Conservation (phyloP, 2,113 vertebrate genomes). For the Chionis minor region DNA sequence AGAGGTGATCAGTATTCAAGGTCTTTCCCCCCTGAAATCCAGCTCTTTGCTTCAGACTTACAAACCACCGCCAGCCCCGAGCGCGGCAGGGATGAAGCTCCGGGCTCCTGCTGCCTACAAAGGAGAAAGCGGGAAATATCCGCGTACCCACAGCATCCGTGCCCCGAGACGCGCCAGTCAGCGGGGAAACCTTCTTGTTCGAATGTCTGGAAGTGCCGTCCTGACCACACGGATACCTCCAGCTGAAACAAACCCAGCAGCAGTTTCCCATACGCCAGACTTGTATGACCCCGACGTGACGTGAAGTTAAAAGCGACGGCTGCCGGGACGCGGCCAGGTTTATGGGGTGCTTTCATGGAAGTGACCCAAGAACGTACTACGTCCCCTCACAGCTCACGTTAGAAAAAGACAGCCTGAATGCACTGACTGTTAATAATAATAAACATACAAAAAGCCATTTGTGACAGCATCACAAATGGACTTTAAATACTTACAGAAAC, state of each 20-base stretch:
- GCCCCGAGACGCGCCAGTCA: not conserved
- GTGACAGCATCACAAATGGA: not conserved
- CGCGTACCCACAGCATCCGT: not conserved
- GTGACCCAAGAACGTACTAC: rapidly evolving
- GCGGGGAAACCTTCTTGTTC: not conserved
- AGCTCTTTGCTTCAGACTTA: not conserved
- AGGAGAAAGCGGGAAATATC: not conserved
- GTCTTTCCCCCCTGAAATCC: not conserved
- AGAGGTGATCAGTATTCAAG: not conserved
- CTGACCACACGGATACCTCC: not conserved
- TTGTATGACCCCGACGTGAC: not conserved
- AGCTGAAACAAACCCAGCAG: not conserved
- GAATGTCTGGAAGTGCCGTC: not conserved
- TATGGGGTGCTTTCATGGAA: not conserved
- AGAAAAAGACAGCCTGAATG: not conserved
- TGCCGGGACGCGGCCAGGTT: not conserved
- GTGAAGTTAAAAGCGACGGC: no score
- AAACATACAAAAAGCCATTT: not conserved
- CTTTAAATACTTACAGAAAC: not conserved
- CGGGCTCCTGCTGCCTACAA: not conserved
- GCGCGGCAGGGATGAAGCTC: not conserved
- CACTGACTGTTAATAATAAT: not conserved
- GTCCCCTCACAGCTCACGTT: no score
- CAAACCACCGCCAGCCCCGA: not conserved
- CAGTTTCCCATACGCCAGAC: no score